phyloP scores from a whole-genome alignment of 2,797 vertebrate genomes.

The Vultur gryphus region DNA sequence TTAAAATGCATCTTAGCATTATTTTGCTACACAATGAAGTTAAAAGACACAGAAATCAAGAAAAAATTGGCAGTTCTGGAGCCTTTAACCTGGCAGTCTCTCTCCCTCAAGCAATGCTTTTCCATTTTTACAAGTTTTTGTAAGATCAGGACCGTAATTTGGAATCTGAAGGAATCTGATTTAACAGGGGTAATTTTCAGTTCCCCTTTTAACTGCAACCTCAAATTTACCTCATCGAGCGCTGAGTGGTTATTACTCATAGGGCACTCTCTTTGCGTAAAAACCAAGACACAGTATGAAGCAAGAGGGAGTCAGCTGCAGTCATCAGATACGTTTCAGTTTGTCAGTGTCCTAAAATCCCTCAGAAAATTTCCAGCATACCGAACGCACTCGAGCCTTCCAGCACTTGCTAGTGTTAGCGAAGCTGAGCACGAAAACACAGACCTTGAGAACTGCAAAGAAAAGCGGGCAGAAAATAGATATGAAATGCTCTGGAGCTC shows the following conservation, averaged over 20 bases:
- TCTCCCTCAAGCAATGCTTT: background rate
- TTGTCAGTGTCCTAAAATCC: background rate
- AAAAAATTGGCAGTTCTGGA: background rate
- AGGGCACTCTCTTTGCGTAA: background rate
- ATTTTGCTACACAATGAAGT: background rate
- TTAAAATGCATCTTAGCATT: background rate
- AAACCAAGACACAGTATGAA: background rate
- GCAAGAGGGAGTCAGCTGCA: background rate
- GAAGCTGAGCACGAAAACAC: background rate
- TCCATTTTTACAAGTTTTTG: background rate
- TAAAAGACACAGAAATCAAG: background rate
- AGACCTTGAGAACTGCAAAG: background rate
- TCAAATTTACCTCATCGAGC: background rate
- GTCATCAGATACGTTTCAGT: background rate
- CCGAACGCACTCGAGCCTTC: accelerated
- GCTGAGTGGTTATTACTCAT: background rate
- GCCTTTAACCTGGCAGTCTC: background rate
- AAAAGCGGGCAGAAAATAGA: background rate
- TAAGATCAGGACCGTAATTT: background rate
- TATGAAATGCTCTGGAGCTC: background rate
- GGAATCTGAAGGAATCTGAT: background rate
- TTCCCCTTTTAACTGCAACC: background rate
- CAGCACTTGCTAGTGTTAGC: background rate
- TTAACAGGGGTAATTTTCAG: background rate
- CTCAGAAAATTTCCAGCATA: background rate